Percentiles rank a stretch among this genome's conserved stretches.
These are phyloP conservation scores for Serripes groenlandicus DNA, from an alignment of 2,888 invertebrate genomes.

Conservation along the genomic window DNA sequence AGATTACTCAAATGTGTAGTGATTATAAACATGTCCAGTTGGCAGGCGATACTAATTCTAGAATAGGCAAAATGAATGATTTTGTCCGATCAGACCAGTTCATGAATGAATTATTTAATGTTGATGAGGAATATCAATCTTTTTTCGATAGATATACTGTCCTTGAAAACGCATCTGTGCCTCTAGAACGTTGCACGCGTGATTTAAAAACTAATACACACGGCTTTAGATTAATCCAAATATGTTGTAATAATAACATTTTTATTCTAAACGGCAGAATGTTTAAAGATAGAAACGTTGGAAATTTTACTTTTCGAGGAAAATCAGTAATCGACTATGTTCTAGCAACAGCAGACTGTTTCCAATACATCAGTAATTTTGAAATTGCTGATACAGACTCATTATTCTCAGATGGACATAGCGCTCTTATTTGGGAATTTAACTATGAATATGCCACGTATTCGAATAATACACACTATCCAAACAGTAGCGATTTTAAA, in stretches of 20 bases:
- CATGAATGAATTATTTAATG: slow-evolving; percentile 3
- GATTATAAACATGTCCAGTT: slow-evolving; percentile 6
- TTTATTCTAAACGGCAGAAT: slow-evolving; percentile 34
- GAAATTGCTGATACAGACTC: slow-evolving; percentile 31
- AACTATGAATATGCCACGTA: neutral
- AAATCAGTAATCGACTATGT: slow-evolving; percentile 38
- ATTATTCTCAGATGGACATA: slow-evolving; percentile 34
- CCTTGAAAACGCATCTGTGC: neutral
- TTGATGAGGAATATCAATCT: slow-evolving; percentile 9
- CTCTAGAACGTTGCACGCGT: slow-evolving; percentile 12
- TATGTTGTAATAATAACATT: slow-evolving; percentile 36
- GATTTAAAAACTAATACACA: slow-evolving; percentile 26
- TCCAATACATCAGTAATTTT: slow-evolving; percentile 12
- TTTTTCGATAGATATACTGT: neutral
- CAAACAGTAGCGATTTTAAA: too few species aligned
- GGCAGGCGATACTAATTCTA: slow-evolving; percentile 14
- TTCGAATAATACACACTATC: too few species aligned
- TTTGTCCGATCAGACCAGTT: slow-evolving; percentile 10
- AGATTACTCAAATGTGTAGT: neutral
- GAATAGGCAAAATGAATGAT: slow-evolving; percentile 2
- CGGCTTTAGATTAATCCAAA: slow-evolving; percentile 18
- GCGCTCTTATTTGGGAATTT: neutral
- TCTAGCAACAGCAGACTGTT: slow-evolving; percentile 11
- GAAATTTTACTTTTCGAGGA: slow-evolving; percentile 28
- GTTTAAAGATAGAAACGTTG: slow-evolving; percentile 9